Evolutionary conservation across 2,797 vertebrate species (phyloP), one percentile per base, ranked within the genome.

Genomic region (Lates japonicus): DNA sequence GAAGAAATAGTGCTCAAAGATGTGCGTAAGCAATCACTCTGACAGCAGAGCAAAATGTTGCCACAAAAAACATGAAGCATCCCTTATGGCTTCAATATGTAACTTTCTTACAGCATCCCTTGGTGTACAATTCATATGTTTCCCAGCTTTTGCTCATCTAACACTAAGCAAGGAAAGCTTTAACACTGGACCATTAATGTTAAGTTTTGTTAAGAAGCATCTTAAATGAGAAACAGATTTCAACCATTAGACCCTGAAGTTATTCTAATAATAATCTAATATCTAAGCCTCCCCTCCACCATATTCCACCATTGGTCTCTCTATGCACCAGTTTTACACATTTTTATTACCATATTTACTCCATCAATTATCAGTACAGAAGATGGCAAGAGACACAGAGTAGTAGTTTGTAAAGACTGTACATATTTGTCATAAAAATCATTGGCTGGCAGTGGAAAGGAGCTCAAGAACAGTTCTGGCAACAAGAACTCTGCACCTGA

Each of bases 1-100:
- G 39, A 78, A 80, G 76, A 79, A 75, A 82, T 22, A 42, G 52
- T 11, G 51, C 64, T 84, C 16, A 25, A 74, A 78, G 31, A 57
- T 71, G 70, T 4, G 42, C 82, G 31, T 60, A 55, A 61, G 58
- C 63, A 22, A 76, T 78, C 71, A 66, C 49, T 25, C 42, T 22
- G 65, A 81, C 70, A 77, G 39, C 55, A 48, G 37, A 65, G 55
- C 22, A 58, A 79, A 74, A 75, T 3, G 2, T 41, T 62, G 22
- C 9, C 48, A 31, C 37, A 60, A 48, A 58, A 63, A 54, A 52
- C 57, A 22, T 49, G 41, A 68, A 5, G 35, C 42, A 63, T n/a
- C 39, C 14, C 35, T 10, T 51, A 74, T 37, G 37, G 7, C 70
- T 58, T 35, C 20, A 25, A 74, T 5, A 48, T 17, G 0, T 5